Percentiles rank a stretch among this genome's conserved stretches.
phyloP scores from a whole-genome alignment of 64 coral and sea anemone species.

The Actinia tenebrosa region DNA sequence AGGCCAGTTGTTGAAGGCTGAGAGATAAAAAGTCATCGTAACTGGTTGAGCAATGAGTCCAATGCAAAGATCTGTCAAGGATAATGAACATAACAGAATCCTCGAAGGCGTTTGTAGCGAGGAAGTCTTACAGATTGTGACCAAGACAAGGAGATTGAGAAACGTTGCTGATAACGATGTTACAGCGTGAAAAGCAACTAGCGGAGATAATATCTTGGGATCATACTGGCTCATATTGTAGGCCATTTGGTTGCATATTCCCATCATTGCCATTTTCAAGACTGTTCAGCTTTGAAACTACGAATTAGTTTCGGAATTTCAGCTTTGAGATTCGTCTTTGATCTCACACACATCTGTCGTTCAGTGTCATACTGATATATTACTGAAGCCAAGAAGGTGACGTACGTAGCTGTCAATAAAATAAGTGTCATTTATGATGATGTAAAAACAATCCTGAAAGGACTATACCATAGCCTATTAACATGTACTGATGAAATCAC shows the following conservation, averaged over 20 bases:
- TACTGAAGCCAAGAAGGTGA: no score
- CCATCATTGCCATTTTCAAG: not conserved
- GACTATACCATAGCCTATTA: no score
- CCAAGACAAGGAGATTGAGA: constrained; percentile 40
- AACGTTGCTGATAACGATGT: constrained; percentile 29
- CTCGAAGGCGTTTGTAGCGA: constrained; percentile 53
- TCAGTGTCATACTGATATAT: no score
- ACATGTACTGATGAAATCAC: no score
- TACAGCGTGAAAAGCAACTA: constrained; percentile 21
- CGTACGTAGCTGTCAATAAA: no score
- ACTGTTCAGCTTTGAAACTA: not conserved
- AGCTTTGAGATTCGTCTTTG: not conserved
- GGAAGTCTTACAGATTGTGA: constrained; percentile 43
- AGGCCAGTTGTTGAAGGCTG: not conserved
- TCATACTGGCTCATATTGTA: not conserved
- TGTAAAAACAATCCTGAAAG: no score
- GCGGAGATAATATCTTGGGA: not conserved
- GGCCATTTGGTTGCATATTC: not conserved
- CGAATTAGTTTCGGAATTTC: not conserved
- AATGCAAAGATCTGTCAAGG: constrained; percentile 43
- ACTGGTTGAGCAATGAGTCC: constrained; percentile 62
- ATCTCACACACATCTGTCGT: no score
- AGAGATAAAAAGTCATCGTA: not conserved
- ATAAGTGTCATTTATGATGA: no score
- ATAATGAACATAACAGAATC: constrained; percentile 45